A percentile compares a stretch with the other conserved stretches of the same genome.
phyloP scores from a whole-genome alignment of 2,113 vertebrate genomes.

The Cebidichthys violaceus region DNA sequence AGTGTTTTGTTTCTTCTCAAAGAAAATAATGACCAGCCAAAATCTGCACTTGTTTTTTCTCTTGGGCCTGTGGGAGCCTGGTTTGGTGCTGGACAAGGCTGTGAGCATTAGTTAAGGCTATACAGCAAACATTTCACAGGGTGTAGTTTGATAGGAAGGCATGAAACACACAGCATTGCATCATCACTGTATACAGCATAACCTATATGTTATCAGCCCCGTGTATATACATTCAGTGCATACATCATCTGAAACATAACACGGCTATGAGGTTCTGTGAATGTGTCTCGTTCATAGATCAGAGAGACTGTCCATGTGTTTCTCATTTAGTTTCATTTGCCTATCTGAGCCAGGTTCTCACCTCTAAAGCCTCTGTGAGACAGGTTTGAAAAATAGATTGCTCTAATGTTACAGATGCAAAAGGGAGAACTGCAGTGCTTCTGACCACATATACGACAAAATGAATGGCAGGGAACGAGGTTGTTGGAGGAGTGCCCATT shows the following conservation, averaged over 20 bases:
- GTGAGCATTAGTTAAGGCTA: constrained; percentile 22
- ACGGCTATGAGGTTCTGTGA: constrained; percentile 21
- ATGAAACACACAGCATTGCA: constrained; percentile 54
- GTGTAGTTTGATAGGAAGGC: constrained; percentile 37
- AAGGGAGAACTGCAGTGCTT: not conserved
- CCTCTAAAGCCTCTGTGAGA: constrained; percentile 61
- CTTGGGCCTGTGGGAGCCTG: constrained; percentile 37
- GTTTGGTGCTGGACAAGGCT: constrained; percentile 27
- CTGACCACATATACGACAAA: not conserved
- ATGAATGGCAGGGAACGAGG: constrained; percentile 3
- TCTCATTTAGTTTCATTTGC: constrained; percentile 62
- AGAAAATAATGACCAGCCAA: constrained; percentile 56
- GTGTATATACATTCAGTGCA: constrained; percentile 42
- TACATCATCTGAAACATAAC: constrained; percentile 71
- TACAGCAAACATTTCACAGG: constrained; percentile 25
- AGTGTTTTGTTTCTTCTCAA: constrained; percentile 61
- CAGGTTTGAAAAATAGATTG: constrained; percentile 43
- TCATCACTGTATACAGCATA: constrained; percentile 61
- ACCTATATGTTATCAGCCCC: constrained; percentile 32
- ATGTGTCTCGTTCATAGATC: constrained; percentile 13
- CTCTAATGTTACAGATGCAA: constrained; percentile 24
- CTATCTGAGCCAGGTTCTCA: constrained; percentile 67
- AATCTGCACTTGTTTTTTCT: constrained; percentile 63
- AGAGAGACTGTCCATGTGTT: constrained; percentile 56
- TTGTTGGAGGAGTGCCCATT: not conserved